Conservation (phyloP, 1,140 invertebrate genomes). For the Trichomalopsis sarcophagae region DNA sequence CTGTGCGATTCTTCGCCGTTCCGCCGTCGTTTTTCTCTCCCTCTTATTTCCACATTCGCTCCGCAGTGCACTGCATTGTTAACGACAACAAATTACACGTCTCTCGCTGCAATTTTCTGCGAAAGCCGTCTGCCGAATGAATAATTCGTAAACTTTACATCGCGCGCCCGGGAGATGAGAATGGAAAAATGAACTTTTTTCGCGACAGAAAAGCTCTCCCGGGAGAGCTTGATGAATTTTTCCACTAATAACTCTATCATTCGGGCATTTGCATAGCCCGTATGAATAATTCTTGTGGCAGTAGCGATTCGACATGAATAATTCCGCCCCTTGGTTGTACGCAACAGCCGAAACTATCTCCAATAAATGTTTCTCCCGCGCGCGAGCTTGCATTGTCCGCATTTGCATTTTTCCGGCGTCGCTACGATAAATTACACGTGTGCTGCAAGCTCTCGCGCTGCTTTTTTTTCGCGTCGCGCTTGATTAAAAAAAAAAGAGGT, state of each 20-base stretch:
- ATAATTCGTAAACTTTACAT: neutral
- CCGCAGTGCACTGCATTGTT: constrained; percentile 6
- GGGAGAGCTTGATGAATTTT: neutral
- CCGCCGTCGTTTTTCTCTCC: constrained; percentile 52
- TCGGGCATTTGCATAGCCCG: neutral
- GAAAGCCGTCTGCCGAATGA: neutral
- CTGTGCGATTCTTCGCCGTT: constrained; percentile 70
- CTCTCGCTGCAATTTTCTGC: neutral
- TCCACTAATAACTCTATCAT: neutral
- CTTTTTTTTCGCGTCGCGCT: neutral
- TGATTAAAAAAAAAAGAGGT: neutral
- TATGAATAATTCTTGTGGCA: neutral
- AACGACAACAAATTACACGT: constrained; percentile 42
- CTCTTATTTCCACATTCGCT: constrained; percentile 40
- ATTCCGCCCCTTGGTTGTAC: neutral
- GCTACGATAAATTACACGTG: neutral
- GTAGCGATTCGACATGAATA: neutral
- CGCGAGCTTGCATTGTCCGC: neutral
- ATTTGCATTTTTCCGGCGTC: constrained; percentile 5
- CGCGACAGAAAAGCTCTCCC: neutral
- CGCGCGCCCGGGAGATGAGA: too few relatives aligned
- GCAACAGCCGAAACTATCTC: neutral
- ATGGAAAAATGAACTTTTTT: too few relatives aligned
- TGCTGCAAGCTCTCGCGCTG: neutral
- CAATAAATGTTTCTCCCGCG: neutral